A percentile compares a stretch with the other conserved stretches of the same genome.
These are phyloP conservation scores for Chouioia cunea DNA, from an alignment of 2,888 invertebrate species.

Conservation along the genomic window DNA sequence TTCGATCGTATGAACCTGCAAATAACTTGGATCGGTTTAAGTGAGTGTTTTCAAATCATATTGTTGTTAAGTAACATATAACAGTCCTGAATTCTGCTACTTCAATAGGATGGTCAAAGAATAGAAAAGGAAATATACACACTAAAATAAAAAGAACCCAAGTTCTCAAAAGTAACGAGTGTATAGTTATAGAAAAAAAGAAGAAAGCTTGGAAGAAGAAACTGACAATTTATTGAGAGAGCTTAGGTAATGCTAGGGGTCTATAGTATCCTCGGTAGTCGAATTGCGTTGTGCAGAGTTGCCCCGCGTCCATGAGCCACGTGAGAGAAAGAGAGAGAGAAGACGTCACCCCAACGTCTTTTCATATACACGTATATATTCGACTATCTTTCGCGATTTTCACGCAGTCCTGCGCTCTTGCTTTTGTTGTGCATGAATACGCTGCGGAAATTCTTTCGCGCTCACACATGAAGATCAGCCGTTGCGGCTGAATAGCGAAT, in stretches of 20 bases:
- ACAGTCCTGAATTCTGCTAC: too few relatives aligned
- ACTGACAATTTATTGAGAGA: neutral
- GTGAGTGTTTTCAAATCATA: slow-evolving; percentile 18
- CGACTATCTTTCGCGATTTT: slow-evolving; percentile 30
- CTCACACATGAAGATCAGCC: slow-evolving; percentile 5
- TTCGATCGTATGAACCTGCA: slow-evolving; percentile 13
- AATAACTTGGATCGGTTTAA: neutral
- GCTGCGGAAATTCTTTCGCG: too few relatives aligned
- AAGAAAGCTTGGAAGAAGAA: too few relatives aligned
- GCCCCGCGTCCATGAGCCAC: neutral
- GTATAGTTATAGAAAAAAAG: too few relatives aligned
- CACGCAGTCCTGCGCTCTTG: slow-evolving; percentile 33
- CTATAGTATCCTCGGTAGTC: slow-evolving; percentile 1
- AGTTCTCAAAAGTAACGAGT: too few relatives aligned
- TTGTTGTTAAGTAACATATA: too few relatives aligned
- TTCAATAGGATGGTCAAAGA: neutral
- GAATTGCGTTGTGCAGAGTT: neutral
- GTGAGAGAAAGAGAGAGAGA: slow-evolving; percentile 4
- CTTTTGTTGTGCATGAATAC: too few relatives aligned
- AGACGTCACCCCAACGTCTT: neutral
- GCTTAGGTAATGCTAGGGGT: slow-evolving; percentile 7
- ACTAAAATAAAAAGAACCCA: too few relatives aligned
- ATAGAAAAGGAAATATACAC: neutral
- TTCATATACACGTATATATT: slow-evolving; percentile 6
- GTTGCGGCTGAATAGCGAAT: slow-evolving; percentile 9